phyloP scores from a whole-genome alignment of 2,888 invertebrate genomes.

The Zonitis immaculata region DNA sequence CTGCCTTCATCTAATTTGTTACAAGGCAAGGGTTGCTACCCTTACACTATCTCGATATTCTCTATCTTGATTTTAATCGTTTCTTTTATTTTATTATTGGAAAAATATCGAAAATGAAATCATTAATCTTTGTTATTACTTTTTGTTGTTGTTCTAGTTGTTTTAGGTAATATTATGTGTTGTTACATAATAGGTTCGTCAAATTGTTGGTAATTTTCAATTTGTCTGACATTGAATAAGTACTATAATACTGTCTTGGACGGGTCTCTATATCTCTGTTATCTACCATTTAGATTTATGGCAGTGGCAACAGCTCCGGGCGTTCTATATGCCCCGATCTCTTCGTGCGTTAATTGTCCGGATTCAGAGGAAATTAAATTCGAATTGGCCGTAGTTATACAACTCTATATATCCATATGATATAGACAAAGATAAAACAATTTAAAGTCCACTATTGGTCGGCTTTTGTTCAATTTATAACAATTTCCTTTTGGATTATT shows the following conservation, averaged over 20 bases:
- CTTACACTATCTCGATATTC: not conserved
- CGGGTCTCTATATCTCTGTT: not conserved
- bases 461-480: conserved; percentile 16
- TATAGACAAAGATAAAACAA: not conserved
- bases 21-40: conserved; percentile 29
- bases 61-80: not conserved
- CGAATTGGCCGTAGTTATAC: not conserved
- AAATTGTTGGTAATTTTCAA: not conserved
- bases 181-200: not conserved
- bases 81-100: no score
- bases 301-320: not conserved
- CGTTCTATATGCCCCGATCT: not conserved
- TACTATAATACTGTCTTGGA: not conserved
- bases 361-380: conserved; percentile 6
- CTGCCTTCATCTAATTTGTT: conserved; percentile 38
- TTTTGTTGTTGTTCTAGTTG: not conserved
- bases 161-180: no score
- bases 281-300: not conserved
- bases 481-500: conserved; percentile 31
- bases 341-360: conserved; percentile 5
- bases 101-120: not conserved
- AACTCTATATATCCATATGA: no score
- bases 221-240: not conserved
- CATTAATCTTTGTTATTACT: not conserved
- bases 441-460: conserved; percentile 5